Percentiles rank a stretch among this genome's conserved stretches.
Evolutionary conservation across 35 echinoderm and acorn worm genomes (phyloP).

Genomic region (Anneissia japonica): DNA sequence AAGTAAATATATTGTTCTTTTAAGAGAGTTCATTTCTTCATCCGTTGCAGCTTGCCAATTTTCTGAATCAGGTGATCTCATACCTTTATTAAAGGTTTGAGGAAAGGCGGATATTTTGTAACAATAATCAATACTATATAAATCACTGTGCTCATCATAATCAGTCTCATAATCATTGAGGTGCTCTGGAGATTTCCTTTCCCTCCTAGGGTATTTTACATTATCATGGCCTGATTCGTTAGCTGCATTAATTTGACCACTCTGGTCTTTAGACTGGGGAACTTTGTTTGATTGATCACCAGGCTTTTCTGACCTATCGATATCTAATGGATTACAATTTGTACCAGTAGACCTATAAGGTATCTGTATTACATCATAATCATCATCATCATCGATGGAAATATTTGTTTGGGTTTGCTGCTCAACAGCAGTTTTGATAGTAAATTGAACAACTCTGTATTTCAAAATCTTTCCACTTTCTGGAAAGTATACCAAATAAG

Average conservation of each 20-base stretch:
- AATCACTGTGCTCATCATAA: background rate
- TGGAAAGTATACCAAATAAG: background rate
- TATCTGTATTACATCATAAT: background rate
- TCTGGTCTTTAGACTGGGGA: background rate
- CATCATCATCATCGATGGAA: background rate
- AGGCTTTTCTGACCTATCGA: background rate
- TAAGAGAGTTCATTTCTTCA: slow-evolving; percentile 26
- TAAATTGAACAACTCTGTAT: slow-evolving; percentile 27
- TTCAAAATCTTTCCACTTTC: slow-evolving; percentile 16
- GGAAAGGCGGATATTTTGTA: slow-evolving; percentile 1
- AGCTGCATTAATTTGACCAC: too few species aligned
- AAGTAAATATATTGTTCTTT: slow-evolving; percentile 17
- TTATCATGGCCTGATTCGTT: background rate
- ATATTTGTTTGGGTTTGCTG: background rate
- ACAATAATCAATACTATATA: slow-evolving; percentile 18
- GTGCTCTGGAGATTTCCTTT: slow-evolving; percentile 4
- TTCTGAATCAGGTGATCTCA: background rate
- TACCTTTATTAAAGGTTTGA: slow-evolving; percentile 1
- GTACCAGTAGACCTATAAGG: too few species aligned
- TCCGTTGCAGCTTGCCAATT: slow-evolving; percentile 8
- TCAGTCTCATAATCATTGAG: slow-evolving; percentile 3
- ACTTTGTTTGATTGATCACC: background rate
- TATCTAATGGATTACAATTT: background rate
- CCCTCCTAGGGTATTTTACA: slow-evolving; percentile 10
- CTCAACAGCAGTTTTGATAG: background rate